phyloP scores from a whole-genome alignment of 2,888 invertebrate species.

The Rotaria sp. region DNA sequence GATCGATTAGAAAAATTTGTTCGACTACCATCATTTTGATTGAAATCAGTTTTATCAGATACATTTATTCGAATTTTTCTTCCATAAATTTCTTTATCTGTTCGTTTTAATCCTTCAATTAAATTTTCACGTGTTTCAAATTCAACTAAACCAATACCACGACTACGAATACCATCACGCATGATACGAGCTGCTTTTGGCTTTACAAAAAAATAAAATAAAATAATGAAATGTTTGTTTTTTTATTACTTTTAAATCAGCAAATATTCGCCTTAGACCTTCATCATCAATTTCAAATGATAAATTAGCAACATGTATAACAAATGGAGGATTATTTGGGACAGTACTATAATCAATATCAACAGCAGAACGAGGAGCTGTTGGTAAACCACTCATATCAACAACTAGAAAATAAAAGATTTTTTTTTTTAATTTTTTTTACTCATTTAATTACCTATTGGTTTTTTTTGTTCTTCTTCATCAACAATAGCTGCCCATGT shows the following conservation, averaged over 20 bases:
- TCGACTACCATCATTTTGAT: neutral
- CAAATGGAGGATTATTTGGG: constrained; percentile 74
- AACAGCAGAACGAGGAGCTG: constrained; percentile 78
- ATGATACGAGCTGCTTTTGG: constrained; percentile 64
- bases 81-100: constrained; percentile 62
- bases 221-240: too few species aligned
- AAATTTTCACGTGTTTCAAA: constrained; percentile 78
- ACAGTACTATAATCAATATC: constrained; percentile 72
- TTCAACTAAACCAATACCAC: constrained; percentile 85
- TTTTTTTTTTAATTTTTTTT: neutral
- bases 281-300: constrained; percentile 82
- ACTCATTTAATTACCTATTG: neutral
- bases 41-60: neutral
- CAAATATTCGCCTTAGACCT: constrained; percentile 73
- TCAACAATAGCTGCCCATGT: constrained; percentile 44
- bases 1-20: neutral
- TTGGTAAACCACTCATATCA: constrained; percentile 66
- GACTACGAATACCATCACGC: constrained; percentile 69
- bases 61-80: constrained; percentile 28
- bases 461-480: constrained; percentile 75
- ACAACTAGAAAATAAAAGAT: constrained; percentile 42
- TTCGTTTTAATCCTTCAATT: constrained; percentile 72
- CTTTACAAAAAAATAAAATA: neutral
- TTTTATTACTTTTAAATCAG: constrained; percentile 64
- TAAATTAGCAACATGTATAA: constrained; percentile 81